A percentile compares a stretch with the other conserved stretches of the same genome.
phyloP scores from a whole-genome alignment of 1,140 invertebrate genomes.

The Helicoverpa armigera region DNA sequence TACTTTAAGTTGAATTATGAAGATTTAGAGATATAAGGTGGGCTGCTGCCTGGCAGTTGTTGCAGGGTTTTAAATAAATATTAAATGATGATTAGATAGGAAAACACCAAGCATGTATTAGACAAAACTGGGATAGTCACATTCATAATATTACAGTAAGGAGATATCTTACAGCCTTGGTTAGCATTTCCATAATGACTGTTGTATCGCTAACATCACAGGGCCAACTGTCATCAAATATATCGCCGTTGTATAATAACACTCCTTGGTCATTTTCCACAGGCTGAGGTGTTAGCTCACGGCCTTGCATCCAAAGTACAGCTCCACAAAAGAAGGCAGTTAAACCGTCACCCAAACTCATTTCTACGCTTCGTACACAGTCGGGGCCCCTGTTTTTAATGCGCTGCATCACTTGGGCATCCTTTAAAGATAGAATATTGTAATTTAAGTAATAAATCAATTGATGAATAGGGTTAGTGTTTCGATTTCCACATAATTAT shows the following conservation, averaged over 20 bases:
- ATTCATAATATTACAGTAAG: neutral
- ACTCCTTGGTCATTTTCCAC: slow-evolving; percentile 73
- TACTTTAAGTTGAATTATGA: slow-evolving; percentile 51
- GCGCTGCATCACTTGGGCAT: slow-evolving; percentile 64
- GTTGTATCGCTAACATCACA: slow-evolving; percentile 69
- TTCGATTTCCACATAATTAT: neutral
- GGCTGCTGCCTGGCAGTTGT: neutral
- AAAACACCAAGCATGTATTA: no score
- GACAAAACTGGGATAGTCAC: no score
- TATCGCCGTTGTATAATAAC: slow-evolving; percentile 84
- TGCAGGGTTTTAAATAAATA: no score
- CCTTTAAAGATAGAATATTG: slow-evolving; percentile 60
- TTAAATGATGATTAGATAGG: neutral
- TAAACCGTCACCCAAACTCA: slow-evolving; percentile 53
- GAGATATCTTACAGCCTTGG: slow-evolving; percentile 55
- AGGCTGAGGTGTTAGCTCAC: slow-evolving; percentile 70
- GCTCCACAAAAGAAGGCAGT: slow-evolving; percentile 69
- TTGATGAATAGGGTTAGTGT: neutral
- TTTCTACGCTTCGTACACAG: slow-evolving; percentile 51
- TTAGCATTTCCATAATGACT: slow-evolving; percentile 70
- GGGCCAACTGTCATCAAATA: slow-evolving; percentile 77
- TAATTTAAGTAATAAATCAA: neutral
- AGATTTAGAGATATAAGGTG: slow-evolving; percentile 37
- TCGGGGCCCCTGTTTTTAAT: slow-evolving; percentile 82
- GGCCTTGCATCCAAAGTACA: slow-evolving; percentile 84